These are phyloP conservation scores for Acanthopleura granulata DNA, from an alignment of 2,888 invertebrate species.

Conservation along the genomic window DNA sequence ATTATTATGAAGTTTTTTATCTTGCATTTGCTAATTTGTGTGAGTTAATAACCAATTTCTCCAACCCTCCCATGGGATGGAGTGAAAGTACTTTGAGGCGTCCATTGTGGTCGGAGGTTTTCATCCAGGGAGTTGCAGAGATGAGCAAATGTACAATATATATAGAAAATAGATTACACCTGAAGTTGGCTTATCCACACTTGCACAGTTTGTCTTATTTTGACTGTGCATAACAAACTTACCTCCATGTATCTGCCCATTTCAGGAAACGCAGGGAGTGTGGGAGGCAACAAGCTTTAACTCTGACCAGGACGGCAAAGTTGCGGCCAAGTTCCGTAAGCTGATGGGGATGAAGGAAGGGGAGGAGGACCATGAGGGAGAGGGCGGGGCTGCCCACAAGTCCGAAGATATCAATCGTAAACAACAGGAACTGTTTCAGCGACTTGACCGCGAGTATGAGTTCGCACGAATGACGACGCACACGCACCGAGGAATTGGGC, in stretches of 20 bases:
- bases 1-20: too few species aligned
- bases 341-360: conserved; percentile 92
- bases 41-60: too few species aligned
- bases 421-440: conserved; percentile 84
- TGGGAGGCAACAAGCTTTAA: conserved; percentile 75
- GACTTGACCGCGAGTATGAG: conserved; percentile 97
- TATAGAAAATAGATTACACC: too few species aligned
- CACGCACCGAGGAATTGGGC: conserved; percentile 83
- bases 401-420: conserved; percentile 38
- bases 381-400: conserved; percentile 27
- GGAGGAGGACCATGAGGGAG: conserved; percentile 47
- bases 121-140: too few species aligned
- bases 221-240: too few species aligned
- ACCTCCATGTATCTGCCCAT: background rate
- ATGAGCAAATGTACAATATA: too few species aligned
- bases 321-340: conserved; percentile 94
- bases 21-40: too few species aligned
- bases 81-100: too few species aligned
- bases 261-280: conserved; percentile 47
- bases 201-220: too few species aligned
- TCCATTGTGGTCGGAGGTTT: too few species aligned
- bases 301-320: conserved; percentile 91
- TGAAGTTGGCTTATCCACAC: too few species aligned
- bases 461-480: conserved; percentile 95
- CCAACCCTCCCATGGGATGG: too few species aligned